A percentile compares a stretch with the other conserved stretches of the same genome.
Evolutionary conservation across 2,797 vertebrate genomes (phyloP).

Genomic region (Oceanodroma leucorhoa): DNA sequence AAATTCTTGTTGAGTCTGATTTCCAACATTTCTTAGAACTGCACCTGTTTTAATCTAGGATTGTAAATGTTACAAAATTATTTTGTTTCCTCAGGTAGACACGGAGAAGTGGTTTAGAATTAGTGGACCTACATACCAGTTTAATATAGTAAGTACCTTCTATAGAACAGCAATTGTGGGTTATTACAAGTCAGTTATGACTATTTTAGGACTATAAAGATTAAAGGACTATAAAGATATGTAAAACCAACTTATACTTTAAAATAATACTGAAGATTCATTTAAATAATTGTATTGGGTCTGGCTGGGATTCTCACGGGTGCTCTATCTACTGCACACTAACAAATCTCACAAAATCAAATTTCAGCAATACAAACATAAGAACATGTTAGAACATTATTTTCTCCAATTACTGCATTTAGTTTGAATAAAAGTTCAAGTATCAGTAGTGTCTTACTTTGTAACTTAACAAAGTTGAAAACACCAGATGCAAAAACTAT

Average conservation of each 20-base stretch:
- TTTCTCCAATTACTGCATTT: background rate
- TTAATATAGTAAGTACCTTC: background rate
- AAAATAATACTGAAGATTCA: background rate
- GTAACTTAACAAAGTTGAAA: background rate
- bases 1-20: background rate
- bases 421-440: background rate
- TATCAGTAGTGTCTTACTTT: background rate
- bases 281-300: background rate
- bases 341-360: background rate
- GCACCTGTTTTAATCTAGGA: background rate
- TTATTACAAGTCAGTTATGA: background rate
- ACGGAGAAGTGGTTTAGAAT: background rate
- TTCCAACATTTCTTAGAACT: background rate
- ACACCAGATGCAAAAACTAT: background rate
- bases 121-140: background rate
- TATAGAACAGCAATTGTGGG: background rate
- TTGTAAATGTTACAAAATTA: background rate
- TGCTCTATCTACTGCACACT: background rate
- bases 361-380: background rate
- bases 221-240: background rate
- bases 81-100: background rate
- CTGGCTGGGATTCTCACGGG: background rate
- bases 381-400: background rate
- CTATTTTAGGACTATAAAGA: background rate
- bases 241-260: background rate